These are phyloP conservation scores for Lophius piscatorius DNA, from an alignment of 2,113 vertebrate genomes.

Conservation along the genomic window DNA sequence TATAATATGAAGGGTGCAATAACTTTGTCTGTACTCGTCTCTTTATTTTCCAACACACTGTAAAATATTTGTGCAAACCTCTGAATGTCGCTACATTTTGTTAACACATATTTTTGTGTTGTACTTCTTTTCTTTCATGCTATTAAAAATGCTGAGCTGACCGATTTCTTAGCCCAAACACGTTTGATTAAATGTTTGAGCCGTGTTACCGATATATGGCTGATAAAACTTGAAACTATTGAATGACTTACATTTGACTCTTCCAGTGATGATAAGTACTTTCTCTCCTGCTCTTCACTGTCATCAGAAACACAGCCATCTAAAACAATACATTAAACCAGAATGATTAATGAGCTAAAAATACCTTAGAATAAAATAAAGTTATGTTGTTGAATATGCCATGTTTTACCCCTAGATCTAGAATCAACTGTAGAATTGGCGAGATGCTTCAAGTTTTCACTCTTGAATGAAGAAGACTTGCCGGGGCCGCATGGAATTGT, in stretches of 20 bases:
- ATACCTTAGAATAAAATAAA: not conserved
- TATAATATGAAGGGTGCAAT: no score
- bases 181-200: no score
- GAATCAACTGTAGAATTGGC: constrained; percentile 54
- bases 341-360: not conserved
- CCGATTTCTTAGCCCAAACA: no score
- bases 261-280: constrained; percentile 64
- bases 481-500: constrained; percentile 48
- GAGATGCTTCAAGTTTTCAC: constrained; percentile 34
- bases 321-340: constrained; percentile 38
- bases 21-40: no score
- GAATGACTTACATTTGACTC: constrained; percentile 63
- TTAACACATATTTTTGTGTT: no score
- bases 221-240: no score
- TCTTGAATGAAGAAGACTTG: constrained; percentile 53
- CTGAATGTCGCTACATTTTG: no score
- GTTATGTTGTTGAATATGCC: not conserved
- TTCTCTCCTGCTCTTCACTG: constrained; percentile 39
- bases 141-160: no score
- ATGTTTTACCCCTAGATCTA: constrained; percentile 69
- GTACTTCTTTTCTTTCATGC: no score
- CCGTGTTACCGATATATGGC: no score
- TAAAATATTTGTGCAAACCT: no score
- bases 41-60: no score
- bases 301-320: constrained; percentile 55